Evolutionary conservation across 2,888 invertebrate genomes (phyloP), one percentile per base, ranked within the genome.

Genomic region (Eudemis profundana): DNA sequence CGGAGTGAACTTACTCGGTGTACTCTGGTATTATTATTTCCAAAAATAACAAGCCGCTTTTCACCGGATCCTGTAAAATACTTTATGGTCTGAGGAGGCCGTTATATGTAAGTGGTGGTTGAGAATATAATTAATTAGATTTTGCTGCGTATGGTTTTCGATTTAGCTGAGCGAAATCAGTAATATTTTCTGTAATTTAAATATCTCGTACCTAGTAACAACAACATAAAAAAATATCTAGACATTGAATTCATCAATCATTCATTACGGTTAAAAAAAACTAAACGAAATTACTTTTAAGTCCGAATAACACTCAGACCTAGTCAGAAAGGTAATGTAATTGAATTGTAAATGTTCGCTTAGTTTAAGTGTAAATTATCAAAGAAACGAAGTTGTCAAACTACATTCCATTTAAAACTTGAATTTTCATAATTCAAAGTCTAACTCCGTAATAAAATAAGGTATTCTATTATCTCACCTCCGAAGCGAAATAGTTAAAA

Each of bases 381-480:
- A 12, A 12, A 51, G 15, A 21, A 51, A 21, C 38, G 5, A 40
- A 60, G n/a, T n/a, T 60, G 36, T 27, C 60, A 7, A 27, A n/a
- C 27, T 17, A 17, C 19, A 21, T 49, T 49, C 17, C 47, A 17
- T 27, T 49, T 7, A 27, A 33, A 33, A 33, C 29, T 7, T 21
- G n/a, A 51, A 44, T 61, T 36, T 51, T 36, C 23, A 27, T 57
- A 44, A 44, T 44, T 57, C 50, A 36, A 57, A 33, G 44, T 51
- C 19, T 7, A 50, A 44, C 12, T 59, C 50, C 23, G 15, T 60
- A 60, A 65, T 53, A 65, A 65, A 65, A 65, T 47, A 65, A 65
- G 36, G 40, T 60, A 60, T 60, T 65, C 65, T 60, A 59, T 65
- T 65, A 60, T 53, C 65, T 65, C 65, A 65, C 60, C 60, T 65